Evolutionary conservation across 2,113 vertebrate species (phyloP), one percentile per base, ranked within the genome.

Genomic region (Pandion haliaetus): DNA sequence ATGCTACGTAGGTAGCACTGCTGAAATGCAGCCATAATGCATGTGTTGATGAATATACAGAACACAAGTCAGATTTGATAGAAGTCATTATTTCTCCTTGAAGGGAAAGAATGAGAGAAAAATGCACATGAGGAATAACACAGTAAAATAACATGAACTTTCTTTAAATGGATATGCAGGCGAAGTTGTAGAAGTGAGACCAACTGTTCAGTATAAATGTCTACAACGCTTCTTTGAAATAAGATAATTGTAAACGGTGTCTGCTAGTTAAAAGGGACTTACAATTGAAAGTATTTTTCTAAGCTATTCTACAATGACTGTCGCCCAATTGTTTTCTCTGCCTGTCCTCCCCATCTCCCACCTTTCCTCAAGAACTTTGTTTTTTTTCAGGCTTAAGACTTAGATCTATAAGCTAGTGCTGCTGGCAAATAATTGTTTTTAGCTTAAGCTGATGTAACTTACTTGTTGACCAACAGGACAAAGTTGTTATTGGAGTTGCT

Each of bases 401-500:
- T 87, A 52, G 10, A 50, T 31, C 28, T 5, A 3, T 69, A 57
- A 58, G 6, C 23, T 66, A 82, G 55, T 87, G 14, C 31, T 91
- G 32, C 31, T 82, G 69, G 9, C 57, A 81, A 69, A 24, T 54
- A 80, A 65, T 40, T 63, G 8, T 40, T 57, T 59, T 92, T 79
- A 78, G 47, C 79, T 44, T 62, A 97, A 95, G 34, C n/a, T 97
- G 83, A 45, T 82, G 72, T 91, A n/a, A 94, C 55, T 79, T 82
- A 4, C 31, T 69, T 97, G 90, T 84, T 95, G 47, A 65, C 65
- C 97, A 91, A 25, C 96, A 99, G 99, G 99, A 98, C 82, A 99
- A 98, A 97, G 98, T 99, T 96, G 98, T 99, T 95, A 99, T 99
- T 40, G 99, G 99, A 25, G 97, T 99, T 94, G 99, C 99, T 61